Evolutionary conservation across 2,888 invertebrate species (phyloP).

Genomic region (Agrotis exclamationis): DNA sequence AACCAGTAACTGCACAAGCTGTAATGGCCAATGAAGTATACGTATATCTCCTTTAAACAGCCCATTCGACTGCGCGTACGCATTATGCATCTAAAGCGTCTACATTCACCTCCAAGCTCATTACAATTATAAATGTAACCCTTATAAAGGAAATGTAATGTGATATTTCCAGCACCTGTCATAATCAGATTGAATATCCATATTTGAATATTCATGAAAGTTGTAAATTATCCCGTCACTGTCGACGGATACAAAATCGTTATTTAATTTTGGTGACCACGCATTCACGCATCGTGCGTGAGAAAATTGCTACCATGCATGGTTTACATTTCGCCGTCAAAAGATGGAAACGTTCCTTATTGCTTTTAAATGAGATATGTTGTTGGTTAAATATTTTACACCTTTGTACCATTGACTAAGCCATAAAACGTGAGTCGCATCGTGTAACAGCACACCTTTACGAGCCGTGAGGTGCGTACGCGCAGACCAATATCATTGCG

Average conservation of each 20-base stretch:
- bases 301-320: conserved; percentile 45
- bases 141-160: conserved; percentile 31
- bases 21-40: conserved; percentile 61
- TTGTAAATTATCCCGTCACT: conserved; percentile 30
- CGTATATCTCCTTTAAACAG: conserved; percentile 55
- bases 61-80: conserved; percentile 41
- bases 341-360: conserved; percentile 26
- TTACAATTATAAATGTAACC: conserved; percentile 41
- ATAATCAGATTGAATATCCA: conserved; percentile 44
- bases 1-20: conserved; percentile 33
- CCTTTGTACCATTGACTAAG: conserved; percentile 59
- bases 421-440: conserved; percentile 62
- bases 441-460: conserved; percentile 52
- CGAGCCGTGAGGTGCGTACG: conserved; percentile 55
- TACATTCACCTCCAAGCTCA: conserved; percentile 30
- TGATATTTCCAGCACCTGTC: conserved; percentile 40
- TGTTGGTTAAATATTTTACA: conserved; percentile 54
- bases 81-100: conserved; percentile 24
- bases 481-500: conserved; percentile 41
- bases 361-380: conserved; percentile 33
- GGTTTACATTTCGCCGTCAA: conserved; percentile 24
- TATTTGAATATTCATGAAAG: conserved; percentile 50
- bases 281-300: conserved; percentile 46
- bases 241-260: conserved; percentile 26
- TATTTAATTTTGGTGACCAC: conserved; percentile 35